Evolutionary conservation across 2,797 vertebrate genomes (phyloP).

Genomic region (Australoheros facetus): DNA sequence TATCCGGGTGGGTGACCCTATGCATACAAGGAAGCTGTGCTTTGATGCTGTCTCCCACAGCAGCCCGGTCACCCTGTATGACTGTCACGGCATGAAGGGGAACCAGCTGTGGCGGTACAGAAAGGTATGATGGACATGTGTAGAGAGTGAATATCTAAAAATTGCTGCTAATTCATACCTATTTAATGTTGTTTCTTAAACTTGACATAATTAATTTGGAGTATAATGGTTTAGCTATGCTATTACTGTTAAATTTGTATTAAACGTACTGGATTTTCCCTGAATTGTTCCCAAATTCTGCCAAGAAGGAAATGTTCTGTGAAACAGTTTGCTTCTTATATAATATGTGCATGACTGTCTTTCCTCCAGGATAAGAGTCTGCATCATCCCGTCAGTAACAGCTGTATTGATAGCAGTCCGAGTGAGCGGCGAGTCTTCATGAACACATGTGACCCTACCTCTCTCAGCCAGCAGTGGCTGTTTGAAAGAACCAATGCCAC

Average conservation of each 20-base stretch:
- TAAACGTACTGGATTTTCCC: not conserved
- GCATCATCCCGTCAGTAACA: conserved; percentile 91
- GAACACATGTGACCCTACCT: conserved; percentile 87
- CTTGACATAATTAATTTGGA: too few species aligned
- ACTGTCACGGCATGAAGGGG: conserved; percentile 96
- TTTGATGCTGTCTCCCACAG: conserved; percentile 92
- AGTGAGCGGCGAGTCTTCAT: conserved; percentile 90
- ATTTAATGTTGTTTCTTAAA: not conserved
- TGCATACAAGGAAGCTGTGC: conserved; percentile 94
- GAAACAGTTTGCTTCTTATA: not conserved
- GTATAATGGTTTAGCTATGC: not conserved
- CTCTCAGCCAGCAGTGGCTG: conserved; percentile 90
- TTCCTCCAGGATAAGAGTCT: conserved; percentile 87
- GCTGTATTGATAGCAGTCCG: conserved; percentile 89
- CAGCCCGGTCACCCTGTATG: conserved; percentile 93
- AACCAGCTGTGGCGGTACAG: conserved; percentile 97
- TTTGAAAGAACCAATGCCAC: conserved; percentile 93
- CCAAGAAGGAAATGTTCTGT: not conserved
- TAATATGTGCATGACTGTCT: not conserved
- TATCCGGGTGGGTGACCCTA: conserved; percentile 91
- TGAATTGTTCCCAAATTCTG: not conserved
- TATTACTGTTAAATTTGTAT: not conserved
- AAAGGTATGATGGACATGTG: conserved; percentile 74
- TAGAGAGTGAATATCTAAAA: not conserved
- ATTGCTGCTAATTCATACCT: not conserved